Evolutionary conservation across 2,113 vertebrate species (phyloP).

Genomic region (Elephantulus edwardii): DNA sequence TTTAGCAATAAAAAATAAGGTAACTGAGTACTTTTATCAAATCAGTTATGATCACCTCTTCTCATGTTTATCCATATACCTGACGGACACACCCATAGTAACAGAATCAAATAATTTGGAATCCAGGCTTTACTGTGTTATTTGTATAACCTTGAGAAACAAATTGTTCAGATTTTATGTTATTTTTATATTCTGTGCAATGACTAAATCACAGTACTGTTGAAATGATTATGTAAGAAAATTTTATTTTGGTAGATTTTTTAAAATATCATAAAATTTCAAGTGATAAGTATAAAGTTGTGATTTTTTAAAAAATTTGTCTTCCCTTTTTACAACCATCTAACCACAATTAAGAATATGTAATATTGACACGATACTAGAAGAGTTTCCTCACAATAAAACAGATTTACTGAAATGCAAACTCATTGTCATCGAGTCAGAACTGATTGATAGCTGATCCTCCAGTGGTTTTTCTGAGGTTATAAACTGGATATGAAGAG

Average conservation of each 20-base stretch:
- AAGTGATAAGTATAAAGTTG: not conserved
- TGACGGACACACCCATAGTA: rapidly evolving
- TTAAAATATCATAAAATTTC: not conserved
- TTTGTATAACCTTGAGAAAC: not conserved
- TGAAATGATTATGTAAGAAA: not conserved
- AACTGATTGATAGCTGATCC: too few species aligned
- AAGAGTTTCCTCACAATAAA: not conserved
- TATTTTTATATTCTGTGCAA: not conserved
- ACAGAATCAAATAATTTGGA: not conserved
- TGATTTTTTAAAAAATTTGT: too few species aligned
- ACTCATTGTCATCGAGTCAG: too few species aligned
- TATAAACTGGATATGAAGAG: too few species aligned
- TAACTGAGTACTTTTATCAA: not conserved
- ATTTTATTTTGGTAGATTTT: not conserved
- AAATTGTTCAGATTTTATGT: not conserved
- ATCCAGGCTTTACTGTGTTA: not conserved
- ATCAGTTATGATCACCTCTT: not conserved
- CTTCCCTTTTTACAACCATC: not conserved
- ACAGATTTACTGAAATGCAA: not conserved
- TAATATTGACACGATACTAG: not conserved
- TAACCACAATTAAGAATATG: not conserved
- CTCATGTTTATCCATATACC: not conserved
- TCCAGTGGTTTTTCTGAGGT: too few species aligned
- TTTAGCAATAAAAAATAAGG: not conserved
- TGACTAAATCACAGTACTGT: not conserved